These are phyloP conservation scores for Minunthozetes semirufus DNA, from an alignment of 2,888 invertebrate genomes.

Conservation along the genomic window DNA sequence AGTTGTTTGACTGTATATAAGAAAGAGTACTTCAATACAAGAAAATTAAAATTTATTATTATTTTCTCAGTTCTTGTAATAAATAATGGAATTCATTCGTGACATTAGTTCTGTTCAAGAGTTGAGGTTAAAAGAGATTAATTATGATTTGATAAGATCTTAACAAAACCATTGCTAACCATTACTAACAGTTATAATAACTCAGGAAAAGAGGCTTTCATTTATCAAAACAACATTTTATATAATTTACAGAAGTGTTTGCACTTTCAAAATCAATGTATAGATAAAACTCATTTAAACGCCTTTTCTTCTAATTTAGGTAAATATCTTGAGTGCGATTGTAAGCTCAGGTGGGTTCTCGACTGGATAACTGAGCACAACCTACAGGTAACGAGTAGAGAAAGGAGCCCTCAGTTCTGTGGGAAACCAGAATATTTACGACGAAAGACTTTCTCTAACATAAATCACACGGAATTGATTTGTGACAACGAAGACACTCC, in stretches of 20 bases:
- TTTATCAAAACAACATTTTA: background rate
- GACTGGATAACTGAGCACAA: slow-evolving; percentile 82
- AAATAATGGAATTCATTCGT: slow-evolving; percentile 3
- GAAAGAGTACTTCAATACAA: too few relatives aligned
- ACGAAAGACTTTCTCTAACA: background rate
- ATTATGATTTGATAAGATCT: slow-evolving; percentile 4
- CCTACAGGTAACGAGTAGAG: slow-evolving; percentile 82
- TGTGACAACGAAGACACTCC: background rate
- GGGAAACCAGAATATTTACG: slow-evolving; percentile 69
- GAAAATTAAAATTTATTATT: background rate
- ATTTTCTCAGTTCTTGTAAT: background rate
- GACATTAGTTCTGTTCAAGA: background rate
- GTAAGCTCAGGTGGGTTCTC: slow-evolving; percentile 76
- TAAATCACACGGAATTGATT: slow-evolving; percentile 6
- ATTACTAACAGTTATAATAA: background rate
- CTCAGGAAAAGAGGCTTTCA: background rate
- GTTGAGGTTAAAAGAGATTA: slow-evolving; percentile 15
- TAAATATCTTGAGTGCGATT: slow-evolving; percentile 77
- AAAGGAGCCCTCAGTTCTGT: slow-evolving; percentile 85
- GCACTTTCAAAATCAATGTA: background rate
- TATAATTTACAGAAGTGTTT: background rate
- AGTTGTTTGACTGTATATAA: too few relatives aligned
- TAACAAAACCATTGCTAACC: background rate
- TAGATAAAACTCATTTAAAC: background rate
- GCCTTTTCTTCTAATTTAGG: slow-evolving; percentile 36